Evolutionary conservation across 1,140 invertebrate species (phyloP), one percentile per base, ranked within the genome.

Genomic region (Bombus sylvicola): DNA sequence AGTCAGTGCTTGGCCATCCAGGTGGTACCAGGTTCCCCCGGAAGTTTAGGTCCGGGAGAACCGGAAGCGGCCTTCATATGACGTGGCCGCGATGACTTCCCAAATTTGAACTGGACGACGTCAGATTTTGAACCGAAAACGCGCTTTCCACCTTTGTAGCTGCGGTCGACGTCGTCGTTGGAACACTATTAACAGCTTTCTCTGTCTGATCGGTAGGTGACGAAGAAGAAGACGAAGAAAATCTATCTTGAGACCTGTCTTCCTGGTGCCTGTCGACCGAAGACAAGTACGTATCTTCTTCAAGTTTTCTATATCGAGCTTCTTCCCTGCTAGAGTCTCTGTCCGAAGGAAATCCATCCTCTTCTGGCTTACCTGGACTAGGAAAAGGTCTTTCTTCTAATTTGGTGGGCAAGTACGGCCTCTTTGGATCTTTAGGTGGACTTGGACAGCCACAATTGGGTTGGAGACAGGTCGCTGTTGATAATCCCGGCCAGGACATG

Each of bases 31-130:
- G 95, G 94, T 95, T 95, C 95, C 94, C 95, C 94, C 95, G 94
- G 90, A 94, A 95, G 85, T 95, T 95, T 0, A 95, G 73, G 72
- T 95, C 96, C 91, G 97, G 97, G 95, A 97, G 97, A 97, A 97
- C 97, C 96, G 96, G 96, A 94, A 97, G 97, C 95, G 97, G 97
- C 95, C 97, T 97, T 97, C 97, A 98, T 96, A 97, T 97, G 94
- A 98, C 97, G 89, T 97, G 97, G 94, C 91, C 87, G 4, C 93
- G 90, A 41, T 92, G 86, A 1, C 71, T 31, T 91, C 69, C 62
- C 34, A 89, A 79, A 92, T 80, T 88, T 79, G 87, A 90, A 89
- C 94, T 91, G 91, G 95, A 90, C 12, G 93, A 93, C 5, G 95
- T 95, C 8, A 95, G 85, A 80, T 93, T 94, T 78, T 94, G 94